Evolutionary conservation across 1,140 invertebrate species (phyloP).

Genomic region (Polypedilum vanderplanki): DNA sequence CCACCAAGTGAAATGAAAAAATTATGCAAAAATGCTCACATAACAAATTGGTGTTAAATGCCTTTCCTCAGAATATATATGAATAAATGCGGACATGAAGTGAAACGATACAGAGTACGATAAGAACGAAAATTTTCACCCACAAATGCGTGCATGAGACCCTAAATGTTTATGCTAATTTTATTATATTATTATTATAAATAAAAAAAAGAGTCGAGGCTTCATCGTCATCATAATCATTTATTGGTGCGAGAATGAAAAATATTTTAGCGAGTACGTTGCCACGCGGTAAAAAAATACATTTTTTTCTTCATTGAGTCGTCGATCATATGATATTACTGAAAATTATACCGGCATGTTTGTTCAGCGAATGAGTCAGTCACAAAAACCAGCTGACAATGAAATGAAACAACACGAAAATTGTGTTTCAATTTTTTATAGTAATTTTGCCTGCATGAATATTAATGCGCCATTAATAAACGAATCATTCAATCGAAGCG

Average conservation of each 20-base stretch:
- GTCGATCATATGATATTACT: not conserved
- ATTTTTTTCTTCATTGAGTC: not conserved
- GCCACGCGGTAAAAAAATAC: not conserved
- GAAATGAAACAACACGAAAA: slow-evolving; percentile 17
- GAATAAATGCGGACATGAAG: not conserved
- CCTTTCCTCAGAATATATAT: not conserved
- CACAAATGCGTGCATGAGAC: too few relatives aligned
- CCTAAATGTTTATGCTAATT: too few relatives aligned
- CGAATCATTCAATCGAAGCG: not conserved
- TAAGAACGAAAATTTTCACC: not conserved
- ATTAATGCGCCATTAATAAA: not conserved
- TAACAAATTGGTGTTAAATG: slow-evolving; percentile 27
- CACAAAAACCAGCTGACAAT: not conserved
- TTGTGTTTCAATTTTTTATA: not conserved
- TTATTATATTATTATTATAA: too few relatives aligned
- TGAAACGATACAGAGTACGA: slow-evolving; percentile 14
- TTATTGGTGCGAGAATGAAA: not conserved
- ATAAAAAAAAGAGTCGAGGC: too few relatives aligned
- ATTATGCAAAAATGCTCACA: slow-evolving; percentile 20
- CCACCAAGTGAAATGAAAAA: slow-evolving; percentile 16
- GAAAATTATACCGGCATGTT: slow-evolving; percentile 2
- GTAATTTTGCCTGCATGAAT: not conserved
- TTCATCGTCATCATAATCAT: too few relatives aligned
- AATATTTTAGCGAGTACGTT: not conserved
- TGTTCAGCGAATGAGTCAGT: not conserved